Evolutionary conservation across 2,888 invertebrate genomes (phyloP), one percentile per base, ranked within the genome.

Genomic region (Arctia plantaginis): DNA sequence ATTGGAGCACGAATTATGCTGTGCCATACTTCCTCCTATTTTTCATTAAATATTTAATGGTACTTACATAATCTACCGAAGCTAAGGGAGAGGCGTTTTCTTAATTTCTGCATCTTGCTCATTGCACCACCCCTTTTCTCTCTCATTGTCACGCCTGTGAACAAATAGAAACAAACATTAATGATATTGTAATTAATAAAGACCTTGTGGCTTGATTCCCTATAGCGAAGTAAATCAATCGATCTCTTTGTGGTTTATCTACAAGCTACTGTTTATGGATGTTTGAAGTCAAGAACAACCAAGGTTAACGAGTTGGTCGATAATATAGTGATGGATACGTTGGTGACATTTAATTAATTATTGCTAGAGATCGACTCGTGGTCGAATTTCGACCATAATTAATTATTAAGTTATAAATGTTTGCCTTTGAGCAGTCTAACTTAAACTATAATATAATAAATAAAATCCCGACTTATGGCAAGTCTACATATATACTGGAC

Each of bases 11-110:
- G 12, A n/a, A 55, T 10, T 13, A n/a, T 59, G 27, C 12, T 27
- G 3, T 59, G 59, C 59, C 7, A 13, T 15, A 27, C 27, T 27
- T 27, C 4, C 15, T 59, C 27, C 15, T 59, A 27, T 65, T 30
- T 64, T 18, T 23, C 33, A 65, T 30, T 18, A 3, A 39, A 47
- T 51, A 69, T 23, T 33, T n/a, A 64, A 62, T 39, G 76, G 80
- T 91, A 98, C 99, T 99, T 96, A 99, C 99, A 98, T 96, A 99
- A 97, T 97, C 99, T 97, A 93, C 99, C 99, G 96, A 99, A 99
- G 96, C 99, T 99, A 94, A 99, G 98, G 91, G 99, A 99, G 92
- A 99, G 97, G 94, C 99, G 97, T 96, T 99, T 98, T 96, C 98
- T 98, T 91, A 99, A 97, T 96, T 99, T 99, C 96, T 99, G 99